phyloP scores from a whole-genome alignment of 2,113 vertebrate genomes.

The Austrofundulus limnaeus region DNA sequence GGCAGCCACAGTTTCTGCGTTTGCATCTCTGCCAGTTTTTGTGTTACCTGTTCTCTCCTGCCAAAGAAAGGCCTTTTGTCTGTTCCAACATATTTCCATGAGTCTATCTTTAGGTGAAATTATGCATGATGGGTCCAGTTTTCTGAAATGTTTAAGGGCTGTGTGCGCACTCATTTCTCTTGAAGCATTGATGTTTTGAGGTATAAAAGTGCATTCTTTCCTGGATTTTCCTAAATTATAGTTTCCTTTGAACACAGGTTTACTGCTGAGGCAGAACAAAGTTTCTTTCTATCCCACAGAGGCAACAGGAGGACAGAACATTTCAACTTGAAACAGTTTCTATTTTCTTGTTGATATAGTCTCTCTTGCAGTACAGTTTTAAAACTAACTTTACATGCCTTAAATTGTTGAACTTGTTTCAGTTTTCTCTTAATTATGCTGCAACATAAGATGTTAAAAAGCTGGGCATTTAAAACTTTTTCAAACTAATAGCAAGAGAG shows the following conservation, averaged over 20 bases:
- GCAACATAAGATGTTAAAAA: neutral
- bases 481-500: constrained; percentile 1
- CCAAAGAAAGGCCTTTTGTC: constrained; percentile 63
- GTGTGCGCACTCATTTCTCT: constrained; percentile 45
- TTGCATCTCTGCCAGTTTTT: constrained; percentile 42
- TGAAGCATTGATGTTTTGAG: constrained; percentile 48
- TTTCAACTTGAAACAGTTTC: constrained; percentile 38
- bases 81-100: constrained; percentile 53
- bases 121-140: constrained; percentile 40
- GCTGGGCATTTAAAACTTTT: neutral
- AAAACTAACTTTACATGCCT: no score
- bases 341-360: constrained; percentile 28
- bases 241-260: constrained; percentile 23
- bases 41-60: constrained; percentile 52
- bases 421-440: neutral
- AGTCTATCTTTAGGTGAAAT: constrained; percentile 61
- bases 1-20: constrained; percentile 51
- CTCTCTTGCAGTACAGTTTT: neutral
- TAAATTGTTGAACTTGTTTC: no score
- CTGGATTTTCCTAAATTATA: constrained; percentile 44
- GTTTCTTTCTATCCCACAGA: constrained; percentile 37
- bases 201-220: constrained; percentile 38
- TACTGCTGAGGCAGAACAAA: constrained; percentile 51
- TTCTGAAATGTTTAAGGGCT: constrained; percentile 58
- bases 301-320: constrained; percentile 48